phyloP scores from a whole-genome alignment of 1,140 invertebrate genomes.

The Neelides sp. region DNA sequence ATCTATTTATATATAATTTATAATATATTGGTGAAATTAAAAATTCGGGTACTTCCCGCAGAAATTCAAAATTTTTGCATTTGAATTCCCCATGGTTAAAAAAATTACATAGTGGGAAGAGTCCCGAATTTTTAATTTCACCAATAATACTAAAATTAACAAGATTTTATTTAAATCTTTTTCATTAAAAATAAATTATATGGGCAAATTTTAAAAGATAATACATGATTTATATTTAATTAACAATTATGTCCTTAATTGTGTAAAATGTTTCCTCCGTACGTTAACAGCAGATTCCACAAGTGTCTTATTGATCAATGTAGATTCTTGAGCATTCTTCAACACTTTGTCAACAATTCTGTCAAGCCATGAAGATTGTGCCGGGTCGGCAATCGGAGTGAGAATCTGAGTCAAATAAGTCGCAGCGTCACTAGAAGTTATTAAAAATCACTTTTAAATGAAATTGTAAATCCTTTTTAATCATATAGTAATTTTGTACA shows the following conservation, averaged over 20 bases:
- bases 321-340: slow-evolving; percentile 53
- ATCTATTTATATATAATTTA: not conserved
- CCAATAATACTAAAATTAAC: too few species aligned
- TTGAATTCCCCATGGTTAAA: too few species aligned
- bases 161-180: too few species aligned
- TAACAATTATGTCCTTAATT: too few species aligned
- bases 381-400: slow-evolving; percentile 38
- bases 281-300: slow-evolving; percentile 61
- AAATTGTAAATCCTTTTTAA: too few species aligned
- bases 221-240: not conserved
- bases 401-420: slow-evolving; percentile 45
- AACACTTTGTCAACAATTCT: slow-evolving; percentile 53
- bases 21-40: too few species aligned
- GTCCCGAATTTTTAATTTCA: too few species aligned
- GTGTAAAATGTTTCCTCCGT: slow-evolving; percentile 11
- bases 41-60: slow-evolving; percentile 1
- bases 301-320: slow-evolving; percentile 55
- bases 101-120: too few species aligned
- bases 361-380: slow-evolving; percentile 47
- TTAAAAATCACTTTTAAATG: too few species aligned
- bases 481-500: too few species aligned
- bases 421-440: slow-evolving; percentile 51
- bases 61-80: not conserved
- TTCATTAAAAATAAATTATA: slow-evolving; percentile 1
- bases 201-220: slow-evolving; percentile 3